Evolutionary conservation across 92 coral and sea anemone species (phyloP).

Genomic region (Phenganax marumi): DNA sequence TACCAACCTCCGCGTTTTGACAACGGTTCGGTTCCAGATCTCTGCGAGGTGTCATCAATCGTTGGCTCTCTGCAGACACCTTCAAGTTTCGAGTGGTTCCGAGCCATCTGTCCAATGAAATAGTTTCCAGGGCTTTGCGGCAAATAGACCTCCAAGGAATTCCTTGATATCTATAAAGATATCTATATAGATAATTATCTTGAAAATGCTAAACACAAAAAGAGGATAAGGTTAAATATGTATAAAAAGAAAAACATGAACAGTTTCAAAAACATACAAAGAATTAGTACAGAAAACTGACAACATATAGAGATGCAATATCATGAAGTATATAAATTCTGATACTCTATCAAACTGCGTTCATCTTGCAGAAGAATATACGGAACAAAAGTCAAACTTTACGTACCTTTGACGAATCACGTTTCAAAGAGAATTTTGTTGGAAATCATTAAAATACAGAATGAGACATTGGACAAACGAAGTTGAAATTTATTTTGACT

Average conservation of each 20-base stretch:
- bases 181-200: neutral
- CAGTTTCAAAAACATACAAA: too few species aligned
- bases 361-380: too few species aligned
- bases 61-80: neutral
- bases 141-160: too few species aligned
- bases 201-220: neutral
- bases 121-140: constrained; percentile 17
- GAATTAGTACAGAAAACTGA: too few species aligned
- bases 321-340: too few species aligned
- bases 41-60: neutral
- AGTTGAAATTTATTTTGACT: neutral
- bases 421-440: too few species aligned
- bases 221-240: neutral
- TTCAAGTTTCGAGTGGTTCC: constrained; percentile 15
- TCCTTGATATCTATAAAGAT: neutral
- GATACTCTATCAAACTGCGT: too few species aligned
- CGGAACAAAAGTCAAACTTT: too few species aligned
- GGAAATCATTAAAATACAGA: too few species aligned
- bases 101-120: constrained; percentile 22
- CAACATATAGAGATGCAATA: too few species aligned
- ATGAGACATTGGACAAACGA: neutral
- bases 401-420: too few species aligned
- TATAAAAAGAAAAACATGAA: too few species aligned
- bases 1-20: constrained; percentile 42
- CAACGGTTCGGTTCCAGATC: constrained; percentile 19